phyloP scores from a whole-genome alignment of 2,888 invertebrate genomes.

The Caenorhabditis angaria region DNA sequence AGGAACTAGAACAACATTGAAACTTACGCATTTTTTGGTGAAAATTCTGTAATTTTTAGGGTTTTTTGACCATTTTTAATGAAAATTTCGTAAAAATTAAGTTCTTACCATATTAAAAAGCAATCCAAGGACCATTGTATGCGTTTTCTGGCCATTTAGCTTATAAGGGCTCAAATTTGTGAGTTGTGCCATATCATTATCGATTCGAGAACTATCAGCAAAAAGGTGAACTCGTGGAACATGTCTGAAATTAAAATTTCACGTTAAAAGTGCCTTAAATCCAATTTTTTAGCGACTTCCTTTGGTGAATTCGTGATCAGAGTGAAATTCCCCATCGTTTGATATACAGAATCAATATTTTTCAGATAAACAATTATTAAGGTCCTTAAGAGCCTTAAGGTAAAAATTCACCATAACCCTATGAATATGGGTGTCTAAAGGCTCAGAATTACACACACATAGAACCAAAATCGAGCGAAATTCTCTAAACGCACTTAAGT shows the following conservation, averaged over 20 bases:
- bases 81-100: background rate
- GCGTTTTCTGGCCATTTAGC: constrained; percentile 55
- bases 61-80: background rate
- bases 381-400: too few species aligned
- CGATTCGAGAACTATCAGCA: constrained; percentile 62
- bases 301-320: background rate
- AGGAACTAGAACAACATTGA: background rate
- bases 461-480: too few species aligned
- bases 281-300: too few species aligned
- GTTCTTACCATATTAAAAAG: constrained; percentile 50
- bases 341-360: too few species aligned
- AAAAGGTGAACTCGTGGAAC: constrained; percentile 55
- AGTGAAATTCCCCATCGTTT: too few species aligned
- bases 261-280: too few species aligned
- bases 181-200: constrained; percentile 56
- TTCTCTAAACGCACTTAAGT: too few species aligned
- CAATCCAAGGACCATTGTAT: constrained; percentile 45
- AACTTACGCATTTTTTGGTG: background rate
- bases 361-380: too few species aligned
- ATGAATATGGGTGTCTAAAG: too few species aligned
- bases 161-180: constrained; percentile 61
- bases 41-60: background rate
- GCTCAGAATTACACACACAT: too few species aligned
- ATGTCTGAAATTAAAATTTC: constrained; percentile 18
- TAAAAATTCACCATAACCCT: too few species aligned